phyloP scores from a whole-genome alignment of 2,888 invertebrate genomes.

The Spilarctia lutea region DNA sequence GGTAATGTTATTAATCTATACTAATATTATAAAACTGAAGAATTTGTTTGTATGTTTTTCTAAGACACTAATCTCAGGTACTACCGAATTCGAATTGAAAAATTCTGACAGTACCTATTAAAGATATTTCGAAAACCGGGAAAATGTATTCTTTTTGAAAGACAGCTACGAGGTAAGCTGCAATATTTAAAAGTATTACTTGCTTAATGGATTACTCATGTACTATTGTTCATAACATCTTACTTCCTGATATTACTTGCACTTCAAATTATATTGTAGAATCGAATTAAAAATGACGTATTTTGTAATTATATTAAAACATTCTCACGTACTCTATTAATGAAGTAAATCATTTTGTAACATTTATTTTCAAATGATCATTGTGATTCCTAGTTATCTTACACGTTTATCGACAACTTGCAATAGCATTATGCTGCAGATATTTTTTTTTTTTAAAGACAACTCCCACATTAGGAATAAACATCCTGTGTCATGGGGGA shows the following conservation, averaged over 20 bases:
- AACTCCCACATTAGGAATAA: too few species aligned
- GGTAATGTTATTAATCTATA: too few species aligned
- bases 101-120: too few species aligned
- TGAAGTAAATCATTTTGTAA: conserved; percentile 20
- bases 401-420: not conserved
- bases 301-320: conserved; percentile 17
- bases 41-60: too few species aligned
- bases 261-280: not conserved
- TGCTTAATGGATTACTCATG: not conserved
- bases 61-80: too few species aligned
- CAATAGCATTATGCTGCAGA: too few species aligned
- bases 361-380: conserved; percentile 9
- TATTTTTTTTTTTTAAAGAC: too few species aligned
- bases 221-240: not conserved
- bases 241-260: not conserved
- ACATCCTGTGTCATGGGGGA: too few species aligned
- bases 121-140: too few species aligned
- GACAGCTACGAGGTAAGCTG: not conserved
- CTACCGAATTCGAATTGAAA: too few species aligned
- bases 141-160: too few species aligned
- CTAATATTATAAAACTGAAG: too few species aligned
- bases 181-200: not conserved
- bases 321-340: conserved; percentile 23
- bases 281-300: conserved; percentile 2
- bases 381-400: conserved; percentile 22